Conservation (phyloP, 1,140 invertebrate genomes). For the Sycophaga agraensis region DNA sequence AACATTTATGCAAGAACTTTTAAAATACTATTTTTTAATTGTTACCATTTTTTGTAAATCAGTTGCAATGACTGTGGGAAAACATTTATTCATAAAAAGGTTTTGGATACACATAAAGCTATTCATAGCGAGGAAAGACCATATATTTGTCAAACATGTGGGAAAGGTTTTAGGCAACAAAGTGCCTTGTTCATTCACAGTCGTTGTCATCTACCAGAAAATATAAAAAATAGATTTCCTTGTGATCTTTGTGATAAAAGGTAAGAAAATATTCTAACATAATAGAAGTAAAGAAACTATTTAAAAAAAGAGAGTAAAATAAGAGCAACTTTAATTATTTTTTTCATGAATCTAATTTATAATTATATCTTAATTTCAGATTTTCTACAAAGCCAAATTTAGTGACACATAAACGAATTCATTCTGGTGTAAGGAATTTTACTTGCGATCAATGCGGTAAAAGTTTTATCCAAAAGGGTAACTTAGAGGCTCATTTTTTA, state of each 20-base stretch:
- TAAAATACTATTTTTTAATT: background rate
- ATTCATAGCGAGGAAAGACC: slow-evolving; percentile 59
- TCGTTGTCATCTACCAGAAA: slow-evolving; percentile 60
- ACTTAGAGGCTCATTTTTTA: slow-evolving; percentile 62
- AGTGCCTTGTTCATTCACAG: slow-evolving; percentile 60
- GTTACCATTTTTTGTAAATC: slow-evolving; percentile 18
- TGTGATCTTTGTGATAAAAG: slow-evolving; percentile 64
- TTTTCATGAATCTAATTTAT: background rate
- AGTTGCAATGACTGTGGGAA: slow-evolving; percentile 62
- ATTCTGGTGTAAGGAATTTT: slow-evolving; percentile 60
- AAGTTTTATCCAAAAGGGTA: slow-evolving; percentile 65
- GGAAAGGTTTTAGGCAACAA: slow-evolving; percentile 61
- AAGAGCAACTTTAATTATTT: background rate
- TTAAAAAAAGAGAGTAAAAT: too few species aligned
- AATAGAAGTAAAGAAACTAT: too few species aligned
- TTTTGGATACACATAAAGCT: slow-evolving; percentile 57
- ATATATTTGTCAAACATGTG: slow-evolving; percentile 59
- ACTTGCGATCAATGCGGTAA: slow-evolving; percentile 65
- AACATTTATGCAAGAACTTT: background rate
- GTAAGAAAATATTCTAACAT: slow-evolving; percentile 36
- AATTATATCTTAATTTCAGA: slow-evolving; percentile 31
- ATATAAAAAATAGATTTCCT: slow-evolving; percentile 60
- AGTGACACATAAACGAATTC: slow-evolving; percentile 62
- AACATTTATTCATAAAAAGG: slow-evolving; percentile 58
- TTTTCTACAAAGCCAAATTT: slow-evolving; percentile 63